These are phyloP conservation scores for Spinus pinus DNA, from an alignment of 2,797 vertebrate genomes.

Conservation along the genomic window DNA sequence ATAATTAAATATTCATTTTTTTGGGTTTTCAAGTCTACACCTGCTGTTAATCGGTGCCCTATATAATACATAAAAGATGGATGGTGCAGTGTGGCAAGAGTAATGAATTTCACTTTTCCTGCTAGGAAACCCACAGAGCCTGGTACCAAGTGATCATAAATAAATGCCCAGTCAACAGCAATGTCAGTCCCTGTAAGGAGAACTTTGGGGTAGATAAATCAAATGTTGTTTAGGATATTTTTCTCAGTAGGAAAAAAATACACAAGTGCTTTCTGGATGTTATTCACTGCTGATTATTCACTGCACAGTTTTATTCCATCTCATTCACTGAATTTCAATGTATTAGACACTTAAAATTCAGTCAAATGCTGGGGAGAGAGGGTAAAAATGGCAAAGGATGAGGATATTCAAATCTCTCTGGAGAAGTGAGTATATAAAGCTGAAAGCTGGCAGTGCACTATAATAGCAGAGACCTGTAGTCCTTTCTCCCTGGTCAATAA, in stretches of 20 bases:
- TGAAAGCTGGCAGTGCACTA: not conserved
- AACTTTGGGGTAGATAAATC: conserved; percentile 62
- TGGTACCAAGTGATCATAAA: conserved; percentile 49
- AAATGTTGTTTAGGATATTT: conserved; percentile 60
- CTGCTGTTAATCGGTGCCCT: conserved; percentile 24
- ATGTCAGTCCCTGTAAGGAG: conserved; percentile 55
- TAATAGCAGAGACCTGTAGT: conserved; percentile 1
- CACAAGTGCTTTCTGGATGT: conserved; percentile 56
- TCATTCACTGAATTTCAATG: conserved; percentile 62
- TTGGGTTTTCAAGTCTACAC: conserved; percentile 30
- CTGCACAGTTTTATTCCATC: conserved; percentile 44
- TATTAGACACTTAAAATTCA: conserved; percentile 50
- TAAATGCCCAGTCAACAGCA: conserved; percentile 68
- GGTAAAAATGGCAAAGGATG: conserved; percentile 48
- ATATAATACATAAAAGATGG: conserved; percentile 53
- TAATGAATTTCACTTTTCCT: conserved; percentile 68
- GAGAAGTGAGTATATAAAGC: conserved; percentile 47
- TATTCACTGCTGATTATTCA: conserved; percentile 69
- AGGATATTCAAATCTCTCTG: conserved; percentile 12
- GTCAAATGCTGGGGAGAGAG: conserved; percentile 4
- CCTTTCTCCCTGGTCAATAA: conserved; percentile 22
- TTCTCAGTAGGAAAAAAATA: conserved; percentile 58
- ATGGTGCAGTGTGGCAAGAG: conserved; percentile 49
- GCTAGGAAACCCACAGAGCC: conserved; percentile 41
- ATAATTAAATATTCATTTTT: conserved; percentile 56